Conservation (phyloP, 2,888 invertebrate species). For the Lissocephala sabroskyi region DNA sequence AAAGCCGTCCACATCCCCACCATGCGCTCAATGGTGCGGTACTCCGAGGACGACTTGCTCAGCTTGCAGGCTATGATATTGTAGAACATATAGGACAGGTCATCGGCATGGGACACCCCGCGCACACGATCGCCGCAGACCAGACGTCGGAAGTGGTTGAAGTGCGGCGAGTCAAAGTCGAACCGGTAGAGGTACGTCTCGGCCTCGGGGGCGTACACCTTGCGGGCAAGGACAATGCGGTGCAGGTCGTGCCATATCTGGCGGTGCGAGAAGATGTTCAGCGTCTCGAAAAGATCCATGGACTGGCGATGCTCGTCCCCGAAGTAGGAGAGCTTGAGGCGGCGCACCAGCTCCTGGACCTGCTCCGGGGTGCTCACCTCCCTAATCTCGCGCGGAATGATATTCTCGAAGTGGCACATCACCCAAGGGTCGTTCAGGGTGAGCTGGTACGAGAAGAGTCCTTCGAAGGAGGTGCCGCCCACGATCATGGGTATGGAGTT, state of each 20-base stretch:
- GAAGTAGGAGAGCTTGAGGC: conserved; percentile 45
- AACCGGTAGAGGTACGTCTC: conserved; percentile 70
- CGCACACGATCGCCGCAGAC: conserved; percentile 52
- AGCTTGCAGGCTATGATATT: conserved; percentile 46
- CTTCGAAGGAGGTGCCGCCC: conserved; percentile 69
- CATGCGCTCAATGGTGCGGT: conserved; percentile 66
- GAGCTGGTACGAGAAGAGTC: conserved; percentile 56
- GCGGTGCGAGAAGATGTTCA: conserved; percentile 41
- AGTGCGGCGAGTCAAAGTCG: conserved; percentile 68
- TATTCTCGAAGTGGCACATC: conserved; percentile 59
- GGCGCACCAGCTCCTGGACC: conserved; percentile 33
- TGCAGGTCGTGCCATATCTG: conserved; percentile 66
- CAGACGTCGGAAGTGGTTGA: conserved; percentile 64
- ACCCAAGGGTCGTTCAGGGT: conserved; percentile 34
- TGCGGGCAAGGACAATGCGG: conserved; percentile 55
- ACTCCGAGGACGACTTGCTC: conserved; percentile 49
- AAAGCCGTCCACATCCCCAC: conserved; percentile 68
- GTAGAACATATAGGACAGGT: conserved; percentile 68
- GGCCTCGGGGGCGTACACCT: conserved; percentile 33
- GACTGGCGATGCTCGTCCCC: conserved; percentile 32
- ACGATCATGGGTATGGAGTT: conserved; percentile 67
- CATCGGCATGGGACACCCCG: conserved; percentile 69
- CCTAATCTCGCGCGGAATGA: conserved; percentile 65
- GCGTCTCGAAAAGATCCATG: conserved; percentile 38
- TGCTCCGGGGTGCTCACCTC: conserved; percentile 33